These are phyloP conservation scores for Drosophila sechellia DNA, from an alignment of 1,140 invertebrate species.

Conservation along the genomic window DNA sequence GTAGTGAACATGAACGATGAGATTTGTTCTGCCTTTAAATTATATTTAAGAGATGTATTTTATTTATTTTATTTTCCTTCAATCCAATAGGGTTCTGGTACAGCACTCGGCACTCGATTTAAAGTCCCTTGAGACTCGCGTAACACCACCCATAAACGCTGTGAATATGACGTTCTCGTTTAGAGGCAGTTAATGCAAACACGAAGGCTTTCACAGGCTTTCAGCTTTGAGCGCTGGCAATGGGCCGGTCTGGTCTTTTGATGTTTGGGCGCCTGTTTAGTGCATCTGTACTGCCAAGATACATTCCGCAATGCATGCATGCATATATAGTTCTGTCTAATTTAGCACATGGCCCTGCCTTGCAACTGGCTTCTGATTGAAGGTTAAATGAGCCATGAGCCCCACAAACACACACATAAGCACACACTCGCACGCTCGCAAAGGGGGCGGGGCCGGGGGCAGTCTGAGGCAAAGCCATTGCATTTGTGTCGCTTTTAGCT, in stretches of 20 bases:
- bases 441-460: conserved; percentile 1
- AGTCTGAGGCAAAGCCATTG: conserved; percentile 37
- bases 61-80: too few relatives aligned
- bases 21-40: not conserved
- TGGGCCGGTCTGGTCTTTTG: conserved; percentile 52
- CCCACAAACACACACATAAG: conserved; percentile 18
- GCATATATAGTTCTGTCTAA: conserved; percentile 58
- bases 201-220: conserved; percentile 45
- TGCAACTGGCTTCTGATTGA: conserved; percentile 70
- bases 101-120: not conserved
- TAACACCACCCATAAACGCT: conserved; percentile 29
- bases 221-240: conserved; percentile 28
- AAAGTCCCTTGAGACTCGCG: conserved; percentile 5
- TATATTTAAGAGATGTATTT: not conserved
- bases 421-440: not conserved
- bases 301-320: conserved; percentile 38
- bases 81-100: too few relatives aligned
- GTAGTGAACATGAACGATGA: not conserved
- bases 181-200: conserved; percentile 49
- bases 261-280: conserved; percentile 36
- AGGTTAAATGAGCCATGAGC: conserved; percentile 78
- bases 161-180: conserved; percentile 27
- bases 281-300: conserved; percentile 40
- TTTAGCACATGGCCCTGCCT: conserved; percentile 62
- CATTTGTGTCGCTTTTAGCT: conserved; percentile 51